Evolutionary conservation across 2,888 invertebrate genomes (phyloP), one percentile per base, ranked within the genome.

Genomic region (Cristatella mucedo): DNA sequence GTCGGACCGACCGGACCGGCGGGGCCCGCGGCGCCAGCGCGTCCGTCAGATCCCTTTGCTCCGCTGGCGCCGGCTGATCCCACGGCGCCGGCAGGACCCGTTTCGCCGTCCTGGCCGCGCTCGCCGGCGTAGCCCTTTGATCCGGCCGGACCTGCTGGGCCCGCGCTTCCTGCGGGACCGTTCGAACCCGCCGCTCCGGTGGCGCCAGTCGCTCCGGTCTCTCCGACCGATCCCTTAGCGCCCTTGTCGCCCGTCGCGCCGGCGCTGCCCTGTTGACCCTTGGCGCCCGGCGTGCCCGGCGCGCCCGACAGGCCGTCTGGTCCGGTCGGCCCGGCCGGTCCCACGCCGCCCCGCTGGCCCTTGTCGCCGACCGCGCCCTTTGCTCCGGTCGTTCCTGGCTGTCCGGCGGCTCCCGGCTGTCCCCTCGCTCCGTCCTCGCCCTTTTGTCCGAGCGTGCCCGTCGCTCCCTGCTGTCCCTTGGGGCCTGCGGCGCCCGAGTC

Each of bases 401-500:
- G 22, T 20, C 42, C 42, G 9, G 32, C 38, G 26, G 15, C 26
- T 4, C 36, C 36, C 22, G 24, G 15, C 4, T 36, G n/a, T n/a
- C n/a, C n/a, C n/a, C n/a, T n/a, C n/a, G n/a, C n/a, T n/a, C n/a
- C n/a, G n/a, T 29, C 26, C 11, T 11, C 6, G 11, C 38, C 38
- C 11, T 21, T 19, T 4, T 13, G 11, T 6, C 38, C 40, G 4
- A 29, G 21, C n/a, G 21, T 11, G 15, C 41, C 44, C 11, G 29
- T 15, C n/a, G 31, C 22, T 11, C 38, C 40, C 19, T 22, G 15
- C n/a, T 33, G 32, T 38, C 46, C 46, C 31, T 41, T 3, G 20
- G 33, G 38, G 30, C 46, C 46, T n/a, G 31, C 20, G 7, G 43
- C 32, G 19, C 46, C 46, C n/a, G n/a, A n/a, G n/a, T n/a, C n/a